A percentile compares a stretch with the other conserved stretches of the same genome.
phyloP scores from a whole-genome alignment of 23 tunicate species.

The Trididemnum miniatum region DNA sequence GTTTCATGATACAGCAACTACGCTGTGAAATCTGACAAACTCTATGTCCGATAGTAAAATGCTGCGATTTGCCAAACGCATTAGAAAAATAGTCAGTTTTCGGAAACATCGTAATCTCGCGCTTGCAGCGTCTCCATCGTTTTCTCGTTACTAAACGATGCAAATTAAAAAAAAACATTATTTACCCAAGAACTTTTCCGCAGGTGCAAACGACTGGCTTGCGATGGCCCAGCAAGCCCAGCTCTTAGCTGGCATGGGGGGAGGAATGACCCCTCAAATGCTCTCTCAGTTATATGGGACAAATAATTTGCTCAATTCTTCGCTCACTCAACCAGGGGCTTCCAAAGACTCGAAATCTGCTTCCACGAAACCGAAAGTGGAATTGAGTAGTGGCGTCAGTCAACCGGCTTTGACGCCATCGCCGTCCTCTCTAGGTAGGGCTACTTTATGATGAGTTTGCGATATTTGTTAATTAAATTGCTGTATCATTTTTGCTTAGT shows the following conservation, averaged over 20 bases:
- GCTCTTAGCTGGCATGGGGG: slow-evolving; percentile 17
- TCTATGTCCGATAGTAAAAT: too few relatives aligned
- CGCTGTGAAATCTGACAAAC: too few relatives aligned
- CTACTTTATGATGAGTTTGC: too few relatives aligned
- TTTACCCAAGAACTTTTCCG: too few relatives aligned
- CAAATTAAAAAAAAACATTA: too few relatives aligned
- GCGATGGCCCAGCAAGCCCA: slow-evolving; percentile 53
- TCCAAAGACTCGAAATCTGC: background rate
- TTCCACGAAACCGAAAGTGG: background rate
- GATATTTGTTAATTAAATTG: background rate
- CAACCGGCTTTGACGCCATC: background rate
- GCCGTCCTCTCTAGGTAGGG: background rate
- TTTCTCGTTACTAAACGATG: too few relatives aligned
- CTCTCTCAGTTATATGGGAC: slow-evolving; percentile 30
- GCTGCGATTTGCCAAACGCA: too few relatives aligned
- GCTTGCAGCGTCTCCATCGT: too few relatives aligned
- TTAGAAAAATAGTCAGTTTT: too few relatives aligned
- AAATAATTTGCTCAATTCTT: background rate
- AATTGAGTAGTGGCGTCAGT: background rate
- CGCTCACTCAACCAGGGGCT: background rate
- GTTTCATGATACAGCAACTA: too few relatives aligned
- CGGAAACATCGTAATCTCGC: too few relatives aligned
- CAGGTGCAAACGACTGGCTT: slow-evolving; percentile 28
- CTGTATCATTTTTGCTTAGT: too few relatives aligned
- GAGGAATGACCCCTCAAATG: slow-evolving; percentile 19